Evolutionary conservation across 2,113 vertebrate genomes (phyloP).

Genomic region (Phalacrocorax carbo): DNA sequence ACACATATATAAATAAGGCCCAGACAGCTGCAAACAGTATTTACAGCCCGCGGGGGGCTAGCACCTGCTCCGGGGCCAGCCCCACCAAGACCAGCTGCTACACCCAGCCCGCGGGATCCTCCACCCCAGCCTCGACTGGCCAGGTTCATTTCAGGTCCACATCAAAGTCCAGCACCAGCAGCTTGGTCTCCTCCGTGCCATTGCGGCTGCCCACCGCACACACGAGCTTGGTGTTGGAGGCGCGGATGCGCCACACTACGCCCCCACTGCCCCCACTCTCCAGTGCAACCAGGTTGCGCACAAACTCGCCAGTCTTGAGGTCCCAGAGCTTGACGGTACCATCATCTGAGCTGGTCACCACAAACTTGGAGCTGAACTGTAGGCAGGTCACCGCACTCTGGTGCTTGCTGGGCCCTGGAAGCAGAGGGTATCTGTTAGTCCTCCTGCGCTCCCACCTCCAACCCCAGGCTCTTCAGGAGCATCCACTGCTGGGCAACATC

Average conservation of each 20-base stretch:
- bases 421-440: neutral
- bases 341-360: constrained; percentile 65
- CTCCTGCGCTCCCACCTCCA: neutral
- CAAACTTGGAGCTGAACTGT: constrained; percentile 74
- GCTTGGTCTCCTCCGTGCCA: constrained; percentile 69
- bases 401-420: constrained; percentile 68
- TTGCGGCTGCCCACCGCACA: constrained; percentile 71
- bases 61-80: neutral
- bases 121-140: neutral
- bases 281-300: constrained; percentile 67
- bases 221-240: constrained; percentile 67
- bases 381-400: constrained; percentile 72
- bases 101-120: neutral
- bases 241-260: constrained; percentile 62
- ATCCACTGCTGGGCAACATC: neutral
- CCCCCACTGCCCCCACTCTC: constrained; percentile 67
- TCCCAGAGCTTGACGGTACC: constrained; percentile 72
- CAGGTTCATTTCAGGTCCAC: constrained; percentile 65
- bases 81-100: neutral
- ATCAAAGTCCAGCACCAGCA: constrained; percentile 70
- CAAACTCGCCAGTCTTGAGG: constrained; percentile 67
- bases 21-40: neutral
- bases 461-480: neutral
- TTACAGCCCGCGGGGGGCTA: neutral
- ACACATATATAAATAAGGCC: neutral